Conservation (phyloP, 1,140 invertebrate species). For the Drosophila auraria region DNA sequence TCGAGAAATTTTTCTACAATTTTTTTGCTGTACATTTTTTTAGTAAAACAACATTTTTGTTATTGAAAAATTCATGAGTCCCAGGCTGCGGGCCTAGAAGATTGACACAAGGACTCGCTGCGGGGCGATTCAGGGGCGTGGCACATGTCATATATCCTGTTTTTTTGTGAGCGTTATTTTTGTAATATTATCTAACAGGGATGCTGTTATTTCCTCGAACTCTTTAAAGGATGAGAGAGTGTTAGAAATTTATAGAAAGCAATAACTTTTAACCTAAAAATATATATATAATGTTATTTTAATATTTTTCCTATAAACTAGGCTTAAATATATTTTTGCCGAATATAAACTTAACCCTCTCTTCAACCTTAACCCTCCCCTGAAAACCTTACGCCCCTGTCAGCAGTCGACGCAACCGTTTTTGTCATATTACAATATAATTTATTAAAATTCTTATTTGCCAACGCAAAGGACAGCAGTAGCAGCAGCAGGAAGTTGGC, state of each 20-base stretch:
- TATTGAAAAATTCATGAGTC: conserved; percentile 70
- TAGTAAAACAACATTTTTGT: conserved; percentile 54
- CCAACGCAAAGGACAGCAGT: conserved; percentile 35
- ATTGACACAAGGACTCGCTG: conserved; percentile 21
- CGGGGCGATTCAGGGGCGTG: conserved; percentile 4
- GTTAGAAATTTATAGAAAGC: not conserved
- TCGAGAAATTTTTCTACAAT: conserved; percentile 43
- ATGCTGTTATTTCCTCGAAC: not conserved
- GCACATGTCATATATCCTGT: not conserved
- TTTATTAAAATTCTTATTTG: conserved; percentile 82
- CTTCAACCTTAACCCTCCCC: not conserved
- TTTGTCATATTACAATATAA: conserved; percentile 74
- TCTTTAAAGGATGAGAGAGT: too few relatives aligned
- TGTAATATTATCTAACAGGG: not conserved
- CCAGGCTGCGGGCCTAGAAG: conserved; percentile 13
- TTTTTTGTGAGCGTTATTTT: not conserved
- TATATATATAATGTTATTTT: too few relatives aligned
- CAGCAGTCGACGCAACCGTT: conserved; percentile 38
- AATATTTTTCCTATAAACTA: not conserved
- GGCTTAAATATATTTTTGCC: not conserved
- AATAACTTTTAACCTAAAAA: too few relatives aligned
- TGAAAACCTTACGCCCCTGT: conserved; percentile 16
- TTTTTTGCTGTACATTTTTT: conserved; percentile 39
- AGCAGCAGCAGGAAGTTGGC: conserved; percentile 8
- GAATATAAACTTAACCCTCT: not conserved